Conservation (phyloP, 2,797 vertebrate species). For the Acanthis flammea region DNA sequence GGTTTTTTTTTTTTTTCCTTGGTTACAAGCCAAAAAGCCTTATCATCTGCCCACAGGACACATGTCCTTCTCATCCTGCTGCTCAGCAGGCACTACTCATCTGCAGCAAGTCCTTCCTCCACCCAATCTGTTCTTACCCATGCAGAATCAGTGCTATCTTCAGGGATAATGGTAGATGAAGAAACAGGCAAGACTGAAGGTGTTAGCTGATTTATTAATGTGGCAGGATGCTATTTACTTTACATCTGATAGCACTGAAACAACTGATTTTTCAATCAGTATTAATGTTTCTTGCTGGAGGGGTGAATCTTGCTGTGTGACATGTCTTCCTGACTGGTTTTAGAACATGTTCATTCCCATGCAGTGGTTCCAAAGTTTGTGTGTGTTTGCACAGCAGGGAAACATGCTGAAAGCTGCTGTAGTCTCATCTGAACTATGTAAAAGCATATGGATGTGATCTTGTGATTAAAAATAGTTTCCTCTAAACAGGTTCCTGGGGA, state of each 20-base stretch:
- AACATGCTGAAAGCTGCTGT: background rate
- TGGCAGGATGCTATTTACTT: background rate
- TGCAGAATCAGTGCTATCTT: accelerated
- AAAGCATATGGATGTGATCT: background rate
- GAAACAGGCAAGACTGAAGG: background rate
- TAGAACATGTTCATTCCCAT: background rate
- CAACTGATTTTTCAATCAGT: background rate
- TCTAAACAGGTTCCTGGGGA: constrained; percentile 66
- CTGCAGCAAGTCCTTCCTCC: background rate
- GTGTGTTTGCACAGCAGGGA: background rate
- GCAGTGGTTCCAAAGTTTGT: background rate
- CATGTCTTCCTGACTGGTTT: background rate
- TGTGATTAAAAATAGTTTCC: constrained; percentile 70
- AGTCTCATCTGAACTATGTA: background rate
- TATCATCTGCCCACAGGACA: background rate
- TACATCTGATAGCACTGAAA: background rate
- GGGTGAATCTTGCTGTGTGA: background rate
- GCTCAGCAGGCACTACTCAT: background rate
- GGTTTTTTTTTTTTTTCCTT: background rate
- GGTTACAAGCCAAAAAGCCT: background rate
- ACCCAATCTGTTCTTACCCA: background rate
- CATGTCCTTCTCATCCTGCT: accelerated
- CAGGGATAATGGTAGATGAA: background rate
- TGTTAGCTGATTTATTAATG: background rate
- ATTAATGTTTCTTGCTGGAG: background rate